These are phyloP conservation scores for Sphenodon punctatus DNA, from an alignment of 2,797 vertebrate genomes.

Conservation along the genomic window DNA sequence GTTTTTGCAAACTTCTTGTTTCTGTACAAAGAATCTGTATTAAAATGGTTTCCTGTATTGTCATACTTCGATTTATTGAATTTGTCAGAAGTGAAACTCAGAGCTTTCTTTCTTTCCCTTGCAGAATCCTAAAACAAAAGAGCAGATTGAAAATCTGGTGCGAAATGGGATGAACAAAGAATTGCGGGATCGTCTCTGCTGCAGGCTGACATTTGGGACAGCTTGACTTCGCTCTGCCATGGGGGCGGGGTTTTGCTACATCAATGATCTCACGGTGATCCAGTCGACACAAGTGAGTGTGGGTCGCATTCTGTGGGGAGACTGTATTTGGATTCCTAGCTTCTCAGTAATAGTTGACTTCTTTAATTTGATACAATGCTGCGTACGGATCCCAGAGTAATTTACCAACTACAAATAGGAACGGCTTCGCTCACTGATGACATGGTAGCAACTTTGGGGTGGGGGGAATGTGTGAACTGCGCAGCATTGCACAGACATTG, in stretches of 20 bases:
- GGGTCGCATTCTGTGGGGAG: accelerated
- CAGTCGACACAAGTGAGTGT: conserved; percentile 89
- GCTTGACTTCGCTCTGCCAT: conserved; percentile 91
- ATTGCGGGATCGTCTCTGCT: conserved; percentile 83
- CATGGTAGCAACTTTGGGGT: not conserved
- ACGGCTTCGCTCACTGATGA: not conserved
- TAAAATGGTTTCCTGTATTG: not conserved
- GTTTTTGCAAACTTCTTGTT: not conserved
- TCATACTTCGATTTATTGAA: accelerated
- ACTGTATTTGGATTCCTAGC: too few relatives aligned
- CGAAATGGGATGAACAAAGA: conserved; percentile 78
- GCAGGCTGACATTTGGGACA: conserved; percentile 89
- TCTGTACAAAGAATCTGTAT: not conserved
- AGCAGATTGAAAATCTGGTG: conserved; percentile 85
- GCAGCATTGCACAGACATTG: not conserved
- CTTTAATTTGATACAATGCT: not conserved
- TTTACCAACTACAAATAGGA: not conserved
- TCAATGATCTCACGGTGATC: conserved; percentile 94
- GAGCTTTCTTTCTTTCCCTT: accelerated
- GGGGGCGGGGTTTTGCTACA: conserved; percentile 92
- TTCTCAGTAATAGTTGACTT: accelerated
- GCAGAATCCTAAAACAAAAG: conserved; percentile 86
- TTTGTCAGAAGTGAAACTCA: not conserved
- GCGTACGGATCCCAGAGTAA: not conserved
- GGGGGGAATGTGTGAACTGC: accelerated